These are phyloP conservation scores for Hemicordylus capensis DNA, from an alignment of 2,113 vertebrate species.

Conservation along the genomic window DNA sequence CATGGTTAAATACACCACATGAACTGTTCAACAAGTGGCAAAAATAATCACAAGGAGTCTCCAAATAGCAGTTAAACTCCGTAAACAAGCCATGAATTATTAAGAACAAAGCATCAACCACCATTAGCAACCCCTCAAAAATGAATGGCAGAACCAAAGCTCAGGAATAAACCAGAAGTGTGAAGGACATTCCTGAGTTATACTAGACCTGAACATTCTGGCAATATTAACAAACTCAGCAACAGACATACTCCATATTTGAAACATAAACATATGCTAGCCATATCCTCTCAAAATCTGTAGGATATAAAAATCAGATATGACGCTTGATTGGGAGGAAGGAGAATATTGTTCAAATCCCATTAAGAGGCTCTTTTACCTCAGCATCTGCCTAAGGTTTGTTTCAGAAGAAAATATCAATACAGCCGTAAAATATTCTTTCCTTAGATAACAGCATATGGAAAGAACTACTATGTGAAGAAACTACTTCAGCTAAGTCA, in stretches of 20 bases:
- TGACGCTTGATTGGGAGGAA: neutral
- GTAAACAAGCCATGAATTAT: neutral
- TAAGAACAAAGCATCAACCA: neutral
- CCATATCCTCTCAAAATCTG: neutral
- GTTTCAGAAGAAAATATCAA: conserved; percentile 6
- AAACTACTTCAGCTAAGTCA: neutral
- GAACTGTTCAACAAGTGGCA: neutral
- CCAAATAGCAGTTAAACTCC: neutral
- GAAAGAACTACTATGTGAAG: neutral
- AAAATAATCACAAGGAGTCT: neutral
- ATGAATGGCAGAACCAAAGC: neutral
- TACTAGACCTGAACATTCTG: neutral
- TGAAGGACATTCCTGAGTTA: neutral
- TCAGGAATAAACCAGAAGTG: neutral
- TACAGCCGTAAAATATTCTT: conserved; percentile 2
- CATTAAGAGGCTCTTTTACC: neutral
- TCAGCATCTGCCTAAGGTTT: neutral
- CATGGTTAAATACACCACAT: neutral
- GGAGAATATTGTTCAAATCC: neutral
- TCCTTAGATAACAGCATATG: conserved; percentile 26
- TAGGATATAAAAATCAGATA: fast-evolving
- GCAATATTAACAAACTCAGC: conserved; percentile 21
- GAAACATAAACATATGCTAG: conserved; percentile 14
- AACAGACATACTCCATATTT: conserved; percentile 17
- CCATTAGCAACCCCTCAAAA: neutral